Evolutionary conservation across 2,888 invertebrate genomes (phyloP), one percentile per base, ranked within the genome.

Genomic region (Pristionchus exspectatus): DNA sequence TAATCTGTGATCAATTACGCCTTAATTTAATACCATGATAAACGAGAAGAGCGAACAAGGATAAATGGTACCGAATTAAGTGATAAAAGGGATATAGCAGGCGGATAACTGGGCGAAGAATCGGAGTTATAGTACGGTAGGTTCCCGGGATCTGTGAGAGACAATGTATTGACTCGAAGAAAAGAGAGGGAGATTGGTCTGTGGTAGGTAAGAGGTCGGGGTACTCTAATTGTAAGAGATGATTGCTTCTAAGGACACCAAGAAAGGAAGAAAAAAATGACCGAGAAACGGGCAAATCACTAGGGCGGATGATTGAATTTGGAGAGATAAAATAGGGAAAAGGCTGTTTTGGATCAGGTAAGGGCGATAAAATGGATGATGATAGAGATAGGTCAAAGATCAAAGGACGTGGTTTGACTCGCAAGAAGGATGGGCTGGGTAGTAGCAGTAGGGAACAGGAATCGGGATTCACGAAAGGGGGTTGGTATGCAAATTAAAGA

Each of bases 11-110:
- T 74, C 74, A 74, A 74, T 74, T 74, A 74, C 74, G 74, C 74
- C 74, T 74, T 74, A 74, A 69, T 30, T 74, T 74, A 74, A 74
- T 74, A 74, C 74, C 74, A 38, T 74, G 74, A 74, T 74, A 74
- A 16, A 21, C 4, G 16, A 69, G 30, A 9, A 12, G 0, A 69
- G 27, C n/a, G 74, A 74, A 21, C 9, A 38, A 74, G 33, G 38
- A 74, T 33, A 33, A 14, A 33, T 74, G 69, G 69, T 74, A 74
- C 74, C 74, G 74, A 74, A 74, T 74, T 74, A 74, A 74, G 74
- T 74, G 74, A 74, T 74, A 74, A 74, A 16, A n/a, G 1, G 38
- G 24, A n/a, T 5, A 74, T 74, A 74, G 3, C 30, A 9, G 33
- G 12, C 44, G 69, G 69, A 69, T 69, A 69, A n/a, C n/a, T n/a